A percentile compares a stretch with the other conserved stretches of the same genome.
phyloP scores from a whole-genome alignment of 2,113 vertebrate genomes.

The Cepphus grylle region DNA sequence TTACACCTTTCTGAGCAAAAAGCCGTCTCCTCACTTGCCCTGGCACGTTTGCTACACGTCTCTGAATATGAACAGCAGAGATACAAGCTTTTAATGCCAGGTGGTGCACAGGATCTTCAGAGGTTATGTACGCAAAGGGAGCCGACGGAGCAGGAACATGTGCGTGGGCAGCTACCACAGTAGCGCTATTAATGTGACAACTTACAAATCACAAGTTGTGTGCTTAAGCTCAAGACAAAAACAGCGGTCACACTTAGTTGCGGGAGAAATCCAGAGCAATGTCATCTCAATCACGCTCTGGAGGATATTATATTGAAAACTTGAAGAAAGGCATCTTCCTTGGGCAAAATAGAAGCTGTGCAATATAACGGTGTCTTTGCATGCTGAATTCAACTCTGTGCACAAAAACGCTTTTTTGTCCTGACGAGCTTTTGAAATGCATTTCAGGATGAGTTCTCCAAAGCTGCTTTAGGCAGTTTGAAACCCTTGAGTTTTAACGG shows the following conservation, averaged over 20 bases:
- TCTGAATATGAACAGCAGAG: background rate
- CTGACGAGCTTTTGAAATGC: background rate
- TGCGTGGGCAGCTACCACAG: background rate
- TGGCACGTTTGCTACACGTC: rapidly evolving
- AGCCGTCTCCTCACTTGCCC: background rate
- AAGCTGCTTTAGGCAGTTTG: background rate
- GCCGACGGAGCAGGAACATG: rapidly evolving
- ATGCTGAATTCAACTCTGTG: background rate
- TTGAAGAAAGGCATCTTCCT: background rate
- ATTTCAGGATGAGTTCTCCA: background rate
- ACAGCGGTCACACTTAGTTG: background rate
- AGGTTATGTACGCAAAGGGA: background rate
- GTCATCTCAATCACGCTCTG: background rate
- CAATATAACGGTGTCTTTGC: background rate
- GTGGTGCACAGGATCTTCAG: background rate
- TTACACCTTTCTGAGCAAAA: background rate
- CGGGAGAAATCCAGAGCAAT: background rate
- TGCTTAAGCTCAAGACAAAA: background rate
- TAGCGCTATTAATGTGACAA: background rate
- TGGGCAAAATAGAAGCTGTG: background rate
- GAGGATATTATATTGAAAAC: background rate
- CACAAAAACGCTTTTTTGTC: background rate
- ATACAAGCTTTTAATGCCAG: background rate
- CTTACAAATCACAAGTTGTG: background rate
- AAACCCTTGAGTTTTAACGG: background rate